phyloP scores from a whole-genome alignment of 2,797 vertebrate species.

The Phalanger gymnotis region DNA sequence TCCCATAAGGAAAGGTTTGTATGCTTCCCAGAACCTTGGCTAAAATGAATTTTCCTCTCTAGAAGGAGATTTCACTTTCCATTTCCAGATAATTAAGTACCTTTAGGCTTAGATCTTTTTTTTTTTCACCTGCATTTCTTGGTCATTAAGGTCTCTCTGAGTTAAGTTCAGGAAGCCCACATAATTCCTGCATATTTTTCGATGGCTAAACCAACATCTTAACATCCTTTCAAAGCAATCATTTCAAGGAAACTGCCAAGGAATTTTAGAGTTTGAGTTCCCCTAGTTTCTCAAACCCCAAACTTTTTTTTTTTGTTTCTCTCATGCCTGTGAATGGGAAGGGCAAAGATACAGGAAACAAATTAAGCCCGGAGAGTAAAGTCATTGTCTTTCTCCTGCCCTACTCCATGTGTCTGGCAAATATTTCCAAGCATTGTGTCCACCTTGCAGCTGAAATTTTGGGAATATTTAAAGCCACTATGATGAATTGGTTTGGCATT shows the following conservation, averaged over 20 bases:
- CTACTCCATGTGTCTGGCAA: background rate
- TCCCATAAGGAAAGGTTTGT: background rate
- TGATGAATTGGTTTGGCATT: constrained; percentile 7
- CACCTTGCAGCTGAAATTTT: background rate
- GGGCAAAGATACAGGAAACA: background rate
- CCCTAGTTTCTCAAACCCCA: background rate
- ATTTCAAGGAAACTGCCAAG: background rate
- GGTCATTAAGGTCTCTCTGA: background rate
- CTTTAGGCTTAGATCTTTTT: background rate
- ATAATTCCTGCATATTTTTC: background rate
- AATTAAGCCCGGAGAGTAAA: background rate
- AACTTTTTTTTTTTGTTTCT: background rate
- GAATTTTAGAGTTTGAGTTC: background rate
- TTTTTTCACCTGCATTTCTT: background rate
- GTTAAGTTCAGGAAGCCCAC: background rate
- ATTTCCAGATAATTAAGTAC: background rate
- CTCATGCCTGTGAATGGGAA: background rate
- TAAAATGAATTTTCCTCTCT: background rate
- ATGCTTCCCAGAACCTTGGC: background rate
- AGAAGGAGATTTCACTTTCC: background rate
- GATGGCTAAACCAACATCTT: background rate
- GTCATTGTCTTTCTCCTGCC: background rate
- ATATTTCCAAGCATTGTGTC: background rate
- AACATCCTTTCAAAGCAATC: background rate
- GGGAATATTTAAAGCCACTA: background rate